Evolutionary conservation across 2,888 invertebrate genomes (phyloP).

Genomic region (Aelia acuminata): DNA sequence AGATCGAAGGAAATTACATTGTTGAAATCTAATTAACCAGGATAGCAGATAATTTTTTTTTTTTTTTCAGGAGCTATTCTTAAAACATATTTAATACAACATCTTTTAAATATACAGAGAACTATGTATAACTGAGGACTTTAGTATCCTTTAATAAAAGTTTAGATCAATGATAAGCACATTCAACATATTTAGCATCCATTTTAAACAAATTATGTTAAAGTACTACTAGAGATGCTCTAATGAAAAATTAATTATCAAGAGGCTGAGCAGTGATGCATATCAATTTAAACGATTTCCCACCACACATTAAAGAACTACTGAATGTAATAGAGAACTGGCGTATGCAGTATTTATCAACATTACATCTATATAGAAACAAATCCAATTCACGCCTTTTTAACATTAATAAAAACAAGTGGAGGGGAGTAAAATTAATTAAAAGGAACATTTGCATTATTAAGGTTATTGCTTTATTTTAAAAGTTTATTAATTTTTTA

Average conservation of each 20-base stretch:
- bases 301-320: background rate
- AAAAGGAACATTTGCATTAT: background rate
- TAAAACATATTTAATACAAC: background rate
- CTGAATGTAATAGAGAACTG: background rate
- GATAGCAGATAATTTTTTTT: background rate
- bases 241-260: background rate
- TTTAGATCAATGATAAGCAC: background rate
- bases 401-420: background rate
- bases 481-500: background rate
- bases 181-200: background rate
- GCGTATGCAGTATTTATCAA: too few species aligned
- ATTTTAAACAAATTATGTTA: background rate
- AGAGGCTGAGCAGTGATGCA: background rate
- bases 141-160: background rate
- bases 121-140: background rate
- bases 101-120: background rate
- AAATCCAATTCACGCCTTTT: background rate
- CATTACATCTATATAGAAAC: background rate
- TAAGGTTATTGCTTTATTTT: background rate
- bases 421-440: background rate
- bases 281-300: background rate
- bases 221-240: background rate
- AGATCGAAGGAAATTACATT: background rate
- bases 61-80: background rate
- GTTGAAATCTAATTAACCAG: background rate